Conservation (phyloP, 2,888 invertebrate species). For the Pandemis heparana region DNA sequence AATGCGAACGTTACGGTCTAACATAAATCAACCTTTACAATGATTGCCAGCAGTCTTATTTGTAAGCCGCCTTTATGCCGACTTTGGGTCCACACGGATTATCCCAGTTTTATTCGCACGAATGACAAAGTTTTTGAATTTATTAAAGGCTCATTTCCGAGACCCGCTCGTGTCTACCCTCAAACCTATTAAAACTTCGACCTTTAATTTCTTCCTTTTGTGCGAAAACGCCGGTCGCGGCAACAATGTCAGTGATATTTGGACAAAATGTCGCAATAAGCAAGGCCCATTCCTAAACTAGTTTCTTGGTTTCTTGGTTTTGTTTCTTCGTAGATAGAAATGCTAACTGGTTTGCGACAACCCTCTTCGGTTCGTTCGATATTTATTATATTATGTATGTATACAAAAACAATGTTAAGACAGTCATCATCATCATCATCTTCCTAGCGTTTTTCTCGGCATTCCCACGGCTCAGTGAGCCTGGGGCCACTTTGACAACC, state of each 20-base stretch:
- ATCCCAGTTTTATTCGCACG: constrained; percentile 47
- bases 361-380: not conserved
- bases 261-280: constrained; percentile 24
- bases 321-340: not conserved
- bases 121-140: constrained; percentile 54
- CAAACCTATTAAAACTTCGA: constrained; percentile 48
- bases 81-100: constrained; percentile 43
- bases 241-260: constrained; percentile 30
- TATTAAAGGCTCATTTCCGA: constrained; percentile 50
- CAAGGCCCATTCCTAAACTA: not conserved
- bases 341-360: not conserved
- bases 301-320: not conserved
- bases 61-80: constrained; percentile 47
- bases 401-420: too few species aligned
- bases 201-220: constrained; percentile 45
- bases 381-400: too few species aligned
- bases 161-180: constrained; percentile 44
- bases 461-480: too few species aligned
- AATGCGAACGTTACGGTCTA: constrained; percentile 5
- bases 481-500: too few species aligned
- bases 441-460: too few species aligned
- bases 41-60: constrained; percentile 50
- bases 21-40: constrained; percentile 46
- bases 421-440: too few species aligned
- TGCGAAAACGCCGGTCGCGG: constrained; percentile 34